Conservation (phyloP, 2,113 vertebrate genomes). For the Phylloscopus trochilus region DNA sequence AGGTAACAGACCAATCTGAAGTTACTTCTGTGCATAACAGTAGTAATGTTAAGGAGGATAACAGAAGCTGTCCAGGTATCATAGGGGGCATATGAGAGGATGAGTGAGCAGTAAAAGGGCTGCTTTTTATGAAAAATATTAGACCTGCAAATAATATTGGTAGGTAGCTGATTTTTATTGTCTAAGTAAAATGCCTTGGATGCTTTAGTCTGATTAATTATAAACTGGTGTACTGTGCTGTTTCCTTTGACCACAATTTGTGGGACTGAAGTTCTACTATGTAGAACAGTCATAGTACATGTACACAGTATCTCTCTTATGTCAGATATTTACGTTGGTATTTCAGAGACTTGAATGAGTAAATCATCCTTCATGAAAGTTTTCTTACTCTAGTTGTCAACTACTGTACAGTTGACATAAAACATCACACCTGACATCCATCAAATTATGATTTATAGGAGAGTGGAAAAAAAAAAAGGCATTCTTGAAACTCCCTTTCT, state of each 20-base stretch:
- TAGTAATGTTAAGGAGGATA: not conserved
- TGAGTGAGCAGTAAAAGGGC: not conserved
- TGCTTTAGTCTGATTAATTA: not conserved
- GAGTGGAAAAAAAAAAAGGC: not conserved
- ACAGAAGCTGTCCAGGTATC: not conserved
- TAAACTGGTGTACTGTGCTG: not conserved
- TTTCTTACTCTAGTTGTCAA: not conserved
- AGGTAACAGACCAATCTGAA: not conserved
- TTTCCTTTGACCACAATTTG: not conserved
- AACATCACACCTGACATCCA: not conserved
- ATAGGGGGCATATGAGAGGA: not conserved
- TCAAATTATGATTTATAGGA: not conserved
- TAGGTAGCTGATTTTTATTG: not conserved
- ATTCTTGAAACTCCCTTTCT: not conserved
- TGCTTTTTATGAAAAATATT: not conserved
- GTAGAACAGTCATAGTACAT: not conserved
- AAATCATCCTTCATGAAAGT: not conserved
- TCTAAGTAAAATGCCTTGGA: not conserved
- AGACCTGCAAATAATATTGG: not conserved
- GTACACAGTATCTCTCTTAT: not conserved
- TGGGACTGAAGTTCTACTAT: not conserved
- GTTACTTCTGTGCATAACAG: not conserved
- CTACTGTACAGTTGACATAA: not conserved
- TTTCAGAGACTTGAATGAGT: not conserved
- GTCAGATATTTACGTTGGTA: not conserved